Evolutionary conservation across 2,113 vertebrate species (phyloP), one percentile per base, ranked within the genome.

Genomic region (Rhombomys opimus): DNA sequence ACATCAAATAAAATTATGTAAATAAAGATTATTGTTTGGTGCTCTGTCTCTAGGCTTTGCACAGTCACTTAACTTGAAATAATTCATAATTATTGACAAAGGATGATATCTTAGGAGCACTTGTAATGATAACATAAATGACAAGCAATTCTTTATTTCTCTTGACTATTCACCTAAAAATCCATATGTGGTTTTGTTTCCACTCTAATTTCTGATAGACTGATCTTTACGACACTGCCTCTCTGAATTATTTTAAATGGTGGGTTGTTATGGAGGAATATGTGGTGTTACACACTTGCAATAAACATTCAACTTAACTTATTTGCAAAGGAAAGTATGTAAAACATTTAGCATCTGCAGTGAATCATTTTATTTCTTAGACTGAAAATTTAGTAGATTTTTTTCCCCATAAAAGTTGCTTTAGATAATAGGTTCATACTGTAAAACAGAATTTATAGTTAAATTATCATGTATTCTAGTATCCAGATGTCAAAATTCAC

Each of bases 401-500:
- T 76, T 61, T 95, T 46, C 41, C 96, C 95, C 75, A 93, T 81
- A 97, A 25, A 90, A 90, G 61, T 97, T 89, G 35, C 82, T 59
- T 96, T 96, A 96, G 77, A 75, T 97, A 84, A 92, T 93, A 54
- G 98, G 76, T 46, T 38, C 90, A 95, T 89, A 93, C 38, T 95
- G 88, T 96, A 97, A 96, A 87, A 87, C 32, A 89, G 89, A 38
- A 41, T 87, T 98, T 98, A n/a, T 91, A 93, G 11, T 92, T 96
- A 92, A 94, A 90, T 70, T 67, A 96, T 88, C 72, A 3, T 82
- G n/a, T 82, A 41, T 94, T 89, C 90, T 23, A 96, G 65, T 73
- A 78, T 13, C 95, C 98, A 97, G 93, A 98, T 97, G 97, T 97
- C 96, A 94, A 98, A 98, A 98, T 70, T 52, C 94, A 85, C 72